A percentile compares a stretch with the other conserved stretches of the same genome.
Evolutionary conservation across 2,113 vertebrate species (phyloP).

Genomic region (Albula glossodonta): DNA sequence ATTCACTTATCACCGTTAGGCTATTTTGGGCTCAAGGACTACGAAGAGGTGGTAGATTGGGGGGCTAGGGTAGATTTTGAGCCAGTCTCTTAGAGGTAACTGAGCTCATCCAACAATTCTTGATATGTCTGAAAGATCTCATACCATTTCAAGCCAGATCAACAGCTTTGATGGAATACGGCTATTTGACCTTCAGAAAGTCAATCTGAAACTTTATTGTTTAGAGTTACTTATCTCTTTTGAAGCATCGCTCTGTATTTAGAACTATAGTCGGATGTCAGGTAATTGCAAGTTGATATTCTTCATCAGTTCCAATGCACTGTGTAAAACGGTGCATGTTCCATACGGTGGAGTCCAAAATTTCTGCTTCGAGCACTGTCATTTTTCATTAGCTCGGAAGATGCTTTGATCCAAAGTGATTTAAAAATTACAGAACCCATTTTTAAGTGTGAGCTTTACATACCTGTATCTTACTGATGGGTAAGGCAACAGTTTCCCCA

Average conservation of each 20-base stretch:
- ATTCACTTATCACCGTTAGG: slow-evolving; percentile 62
- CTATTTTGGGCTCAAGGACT: slow-evolving; percentile 52
- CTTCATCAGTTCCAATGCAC: slow-evolving; percentile 43
- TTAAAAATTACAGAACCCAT: slow-evolving; percentile 59
- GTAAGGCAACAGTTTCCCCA: slow-evolving; percentile 57
- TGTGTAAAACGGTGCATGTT: slow-evolving; percentile 39
- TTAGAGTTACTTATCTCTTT: slow-evolving; percentile 20
- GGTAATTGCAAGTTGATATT: slow-evolving; percentile 47
- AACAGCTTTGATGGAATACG: slow-evolving; percentile 28
- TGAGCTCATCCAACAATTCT: slow-evolving; percentile 29
- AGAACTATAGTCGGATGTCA: slow-evolving; percentile 52
- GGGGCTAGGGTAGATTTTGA: slow-evolving; percentile 32
- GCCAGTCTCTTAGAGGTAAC: slow-evolving; percentile 50
- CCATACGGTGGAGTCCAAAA: slow-evolving; percentile 22
- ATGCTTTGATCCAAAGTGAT: slow-evolving; percentile 63
- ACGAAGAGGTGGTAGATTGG: slow-evolving; percentile 39
- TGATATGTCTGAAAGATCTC: neutral
- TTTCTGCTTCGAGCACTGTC: slow-evolving; percentile 51
- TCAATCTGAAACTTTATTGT: slow-evolving; percentile 35
- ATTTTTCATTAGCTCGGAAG: slow-evolving; percentile 52
- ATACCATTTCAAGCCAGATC: slow-evolving; percentile 29
- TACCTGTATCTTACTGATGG: slow-evolving; percentile 48
- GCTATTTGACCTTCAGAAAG: slow-evolving; percentile 41
- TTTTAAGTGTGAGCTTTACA: neutral
- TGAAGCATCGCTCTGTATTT: slow-evolving; percentile 58